Percentiles rank a stretch among this genome's conserved stretches.
These are phyloP conservation scores for Callaeas wilsoni DNA, from an alignment of 2,113 vertebrate species.

Conservation along the genomic window DNA sequence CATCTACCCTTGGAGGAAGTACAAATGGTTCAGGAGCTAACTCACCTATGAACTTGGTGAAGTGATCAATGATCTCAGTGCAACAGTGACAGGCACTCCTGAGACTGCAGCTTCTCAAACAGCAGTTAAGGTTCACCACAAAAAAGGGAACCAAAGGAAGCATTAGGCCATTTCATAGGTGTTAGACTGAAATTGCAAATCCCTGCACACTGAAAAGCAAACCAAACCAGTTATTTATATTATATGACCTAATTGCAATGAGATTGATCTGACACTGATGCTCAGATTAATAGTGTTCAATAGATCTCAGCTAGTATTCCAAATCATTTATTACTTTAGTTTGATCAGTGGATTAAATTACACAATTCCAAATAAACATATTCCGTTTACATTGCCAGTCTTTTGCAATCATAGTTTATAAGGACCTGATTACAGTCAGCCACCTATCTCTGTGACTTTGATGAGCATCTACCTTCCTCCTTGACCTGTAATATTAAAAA, in stretches of 20 bases:
- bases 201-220: background rate
- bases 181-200: background rate
- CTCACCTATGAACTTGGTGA: background rate
- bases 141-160: background rate
- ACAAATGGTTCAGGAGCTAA: background rate
- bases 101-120: background rate
- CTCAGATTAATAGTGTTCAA: background rate
- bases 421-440: background rate
- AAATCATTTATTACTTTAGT: background rate
- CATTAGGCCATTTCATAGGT: background rate
- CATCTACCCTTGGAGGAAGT: background rate
- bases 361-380: background rate
- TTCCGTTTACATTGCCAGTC: background rate
- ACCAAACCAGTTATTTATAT: background rate
- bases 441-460: background rate
- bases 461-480: background rate
- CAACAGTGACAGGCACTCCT: fast-evolving
- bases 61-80: background rate
- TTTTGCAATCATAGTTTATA: background rate
- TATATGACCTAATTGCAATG: background rate
- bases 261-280: background rate
- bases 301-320: background rate
- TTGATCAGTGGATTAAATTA: background rate
- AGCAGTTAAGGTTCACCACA: background rate
- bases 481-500: background rate